phyloP scores from a whole-genome alignment of 2,113 vertebrate genomes.

The Panurus biarmicus region DNA sequence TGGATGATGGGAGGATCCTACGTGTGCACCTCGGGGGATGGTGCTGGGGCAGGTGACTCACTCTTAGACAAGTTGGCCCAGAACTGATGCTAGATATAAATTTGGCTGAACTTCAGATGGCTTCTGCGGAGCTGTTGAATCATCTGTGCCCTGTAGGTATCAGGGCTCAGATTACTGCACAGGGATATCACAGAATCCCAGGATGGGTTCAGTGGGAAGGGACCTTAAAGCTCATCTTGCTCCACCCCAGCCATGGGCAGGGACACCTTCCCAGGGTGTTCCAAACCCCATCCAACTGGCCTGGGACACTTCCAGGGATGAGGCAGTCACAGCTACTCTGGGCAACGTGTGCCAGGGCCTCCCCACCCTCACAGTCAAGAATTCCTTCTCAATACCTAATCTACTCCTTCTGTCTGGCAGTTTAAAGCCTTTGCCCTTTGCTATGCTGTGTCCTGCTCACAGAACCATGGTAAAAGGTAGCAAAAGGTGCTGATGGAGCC shows the following conservation, averaged over 20 bases:
- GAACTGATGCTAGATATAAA: neutral
- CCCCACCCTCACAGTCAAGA: fast-evolving
- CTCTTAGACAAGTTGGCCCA: neutral
- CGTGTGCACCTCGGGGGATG: fast-evolving
- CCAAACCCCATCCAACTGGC: fast-evolving
- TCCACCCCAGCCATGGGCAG: neutral
- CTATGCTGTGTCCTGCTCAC: neutral
- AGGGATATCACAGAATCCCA: neutral
- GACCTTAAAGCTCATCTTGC: neutral
- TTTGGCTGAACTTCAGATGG: neutral
- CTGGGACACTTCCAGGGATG: neutral
- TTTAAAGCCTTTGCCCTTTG: neutral
- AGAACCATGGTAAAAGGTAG: neutral
- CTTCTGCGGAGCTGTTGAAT: neutral
- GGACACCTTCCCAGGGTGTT: neutral
- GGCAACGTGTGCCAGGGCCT: neutral
- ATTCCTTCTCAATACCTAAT: neutral
- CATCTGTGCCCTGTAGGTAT: neutral
- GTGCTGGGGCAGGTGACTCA: neutral
- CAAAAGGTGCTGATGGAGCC: neutral
- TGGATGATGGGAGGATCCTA: fast-evolving
- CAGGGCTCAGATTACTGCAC: neutral
- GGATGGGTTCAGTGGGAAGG: neutral
- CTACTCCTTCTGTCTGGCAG: neutral
- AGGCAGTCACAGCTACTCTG: neutral